phyloP scores from a whole-genome alignment of 2,113 vertebrate species.

The Crotalus horridus region DNA sequence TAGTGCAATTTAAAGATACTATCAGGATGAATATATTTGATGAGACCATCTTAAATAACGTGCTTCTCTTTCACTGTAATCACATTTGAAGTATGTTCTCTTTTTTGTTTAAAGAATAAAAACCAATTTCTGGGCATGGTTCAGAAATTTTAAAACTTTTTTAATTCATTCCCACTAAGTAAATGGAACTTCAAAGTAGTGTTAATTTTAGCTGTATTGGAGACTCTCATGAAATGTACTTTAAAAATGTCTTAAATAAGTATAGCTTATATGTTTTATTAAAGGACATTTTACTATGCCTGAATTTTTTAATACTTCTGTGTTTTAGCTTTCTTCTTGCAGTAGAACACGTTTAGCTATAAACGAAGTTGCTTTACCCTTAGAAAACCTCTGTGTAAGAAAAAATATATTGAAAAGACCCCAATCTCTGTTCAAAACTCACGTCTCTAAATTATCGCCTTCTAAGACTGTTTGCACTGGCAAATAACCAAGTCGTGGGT shows the following conservation, averaged over 20 bases:
- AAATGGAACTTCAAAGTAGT: neutral
- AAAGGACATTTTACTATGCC: neutral
- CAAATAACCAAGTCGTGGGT: conserved; percentile 92
- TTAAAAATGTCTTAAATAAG: neutral
- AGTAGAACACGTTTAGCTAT: neutral
- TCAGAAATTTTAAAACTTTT: neutral
- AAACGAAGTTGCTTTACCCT: neutral
- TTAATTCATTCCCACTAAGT: neutral
- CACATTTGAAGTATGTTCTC: neutral
- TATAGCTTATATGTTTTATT: neutral
- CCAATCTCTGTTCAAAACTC: conserved; percentile 61
- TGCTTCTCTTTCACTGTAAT: neutral
- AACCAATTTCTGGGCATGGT: neutral
- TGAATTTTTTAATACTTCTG: neutral
- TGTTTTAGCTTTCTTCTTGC: neutral
- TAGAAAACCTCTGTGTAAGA: neutral
- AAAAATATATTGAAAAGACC: neutral
- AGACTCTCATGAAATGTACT: neutral
- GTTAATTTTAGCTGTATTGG: neutral
- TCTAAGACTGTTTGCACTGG: conserved; percentile 97
- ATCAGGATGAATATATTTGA: neutral
- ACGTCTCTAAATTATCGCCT: conserved; percentile 97
- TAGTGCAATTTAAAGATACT: neutral
- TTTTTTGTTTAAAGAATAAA: neutral
- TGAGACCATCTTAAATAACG: neutral